These are phyloP conservation scores for Nannospalax galili DNA, from an alignment of 2,113 vertebrate genomes.

Conservation along the genomic window DNA sequence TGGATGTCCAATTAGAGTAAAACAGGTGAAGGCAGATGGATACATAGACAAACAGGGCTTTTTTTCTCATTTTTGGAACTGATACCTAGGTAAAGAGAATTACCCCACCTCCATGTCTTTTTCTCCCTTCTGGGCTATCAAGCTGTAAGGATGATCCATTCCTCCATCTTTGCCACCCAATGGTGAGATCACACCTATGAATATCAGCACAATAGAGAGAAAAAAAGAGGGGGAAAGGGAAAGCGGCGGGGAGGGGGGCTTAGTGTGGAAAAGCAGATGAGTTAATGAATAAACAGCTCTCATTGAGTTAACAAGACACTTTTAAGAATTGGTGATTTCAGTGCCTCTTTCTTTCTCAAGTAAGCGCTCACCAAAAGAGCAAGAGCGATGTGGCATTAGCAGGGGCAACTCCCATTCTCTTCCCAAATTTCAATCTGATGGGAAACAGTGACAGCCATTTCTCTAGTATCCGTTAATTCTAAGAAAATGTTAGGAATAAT, in stretches of 20 bases:
- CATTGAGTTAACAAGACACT: not conserved
- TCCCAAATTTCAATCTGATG: not conserved
- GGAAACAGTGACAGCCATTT: not conserved
- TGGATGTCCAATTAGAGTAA: not conserved
- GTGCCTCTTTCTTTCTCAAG: not conserved
- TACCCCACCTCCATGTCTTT: not conserved
- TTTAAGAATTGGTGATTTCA: not conserved
- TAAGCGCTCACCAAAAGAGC: not conserved
- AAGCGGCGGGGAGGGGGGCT: not conserved
- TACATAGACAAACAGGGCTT: not conserved
- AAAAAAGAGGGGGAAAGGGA: rapidly evolving
- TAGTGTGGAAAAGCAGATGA: not conserved
- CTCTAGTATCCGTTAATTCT: not conserved
- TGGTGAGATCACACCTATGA: not conserved
- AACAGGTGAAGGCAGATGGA: not conserved
- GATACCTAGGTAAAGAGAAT: not conserved
- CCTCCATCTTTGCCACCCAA: not conserved
- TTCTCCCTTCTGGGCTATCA: not conserved
- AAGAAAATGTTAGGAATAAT: not conserved
- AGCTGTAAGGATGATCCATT: not conserved
- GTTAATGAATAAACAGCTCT: not conserved
- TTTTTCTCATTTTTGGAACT: not conserved
- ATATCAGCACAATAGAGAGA: not conserved
- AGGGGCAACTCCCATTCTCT: not conserved
- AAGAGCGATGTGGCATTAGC: not conserved